Evolutionary conservation across 2,888 invertebrate genomes (phyloP).

Genomic region (Caenorhabditis drosophilae): DNA sequence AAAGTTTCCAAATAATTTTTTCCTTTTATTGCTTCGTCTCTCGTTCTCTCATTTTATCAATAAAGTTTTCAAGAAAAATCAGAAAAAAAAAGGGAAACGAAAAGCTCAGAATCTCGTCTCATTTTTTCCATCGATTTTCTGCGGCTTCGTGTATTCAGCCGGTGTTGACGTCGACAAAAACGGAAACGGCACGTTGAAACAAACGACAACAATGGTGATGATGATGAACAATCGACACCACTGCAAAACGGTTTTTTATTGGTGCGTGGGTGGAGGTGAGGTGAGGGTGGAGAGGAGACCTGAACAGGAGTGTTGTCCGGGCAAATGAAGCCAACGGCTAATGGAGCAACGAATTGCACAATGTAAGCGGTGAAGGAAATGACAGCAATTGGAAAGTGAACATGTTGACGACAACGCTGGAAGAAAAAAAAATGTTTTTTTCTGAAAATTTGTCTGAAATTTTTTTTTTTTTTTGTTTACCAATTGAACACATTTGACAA

Average conservation of each 20-base stretch:
- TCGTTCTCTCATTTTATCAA: too few relatives aligned
- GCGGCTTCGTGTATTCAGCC: not conserved
- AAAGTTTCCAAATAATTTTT: too few relatives aligned
- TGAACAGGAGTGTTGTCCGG: slow-evolving; percentile 25
- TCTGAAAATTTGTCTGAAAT: too few relatives aligned
- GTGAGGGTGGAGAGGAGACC: too few relatives aligned
- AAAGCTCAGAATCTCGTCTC: too few relatives aligned
- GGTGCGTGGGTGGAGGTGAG: too few relatives aligned
- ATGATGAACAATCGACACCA: slow-evolving; percentile 26
- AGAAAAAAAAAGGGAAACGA: too few relatives aligned
- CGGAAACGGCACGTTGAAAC: slow-evolving; percentile 21
- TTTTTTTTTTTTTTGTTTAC: too few relatives aligned
- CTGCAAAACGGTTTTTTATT: too few relatives aligned
- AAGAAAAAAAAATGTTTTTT: not conserved
- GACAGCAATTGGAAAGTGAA: slow-evolving; percentile 28
- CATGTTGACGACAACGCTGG: slow-evolving; percentile 17
- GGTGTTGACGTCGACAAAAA: slow-evolving; percentile 5
- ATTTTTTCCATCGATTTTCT: too few relatives aligned
- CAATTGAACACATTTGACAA: slow-evolving; percentile 35
- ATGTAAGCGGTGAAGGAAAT: slow-evolving; percentile 19
- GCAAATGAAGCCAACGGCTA: slow-evolving; percentile 15
- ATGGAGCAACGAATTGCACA: slow-evolving; percentile 16
- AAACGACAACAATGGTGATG: slow-evolving; percentile 4
- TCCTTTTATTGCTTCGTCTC: too few relatives aligned
- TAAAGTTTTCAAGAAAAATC: too few relatives aligned